These are phyloP conservation scores for Oophaga pumilio DNA, from an alignment of 2,113 vertebrate species.

Conservation along the genomic window DNA sequence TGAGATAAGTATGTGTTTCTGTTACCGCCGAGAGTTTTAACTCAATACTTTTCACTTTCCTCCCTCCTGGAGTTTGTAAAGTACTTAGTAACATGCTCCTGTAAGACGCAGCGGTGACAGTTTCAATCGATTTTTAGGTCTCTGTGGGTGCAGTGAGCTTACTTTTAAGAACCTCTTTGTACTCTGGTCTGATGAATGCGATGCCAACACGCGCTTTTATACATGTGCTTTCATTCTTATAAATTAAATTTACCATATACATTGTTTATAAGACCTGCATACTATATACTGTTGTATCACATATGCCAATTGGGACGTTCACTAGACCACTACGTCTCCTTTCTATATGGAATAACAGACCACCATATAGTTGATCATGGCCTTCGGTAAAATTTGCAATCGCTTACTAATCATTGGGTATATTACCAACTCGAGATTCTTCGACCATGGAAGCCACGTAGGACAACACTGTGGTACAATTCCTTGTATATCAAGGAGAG, in stretches of 20 bases:
- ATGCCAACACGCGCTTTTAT: not conserved
- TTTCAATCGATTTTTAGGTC: not conserved
- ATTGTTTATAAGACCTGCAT: not conserved
- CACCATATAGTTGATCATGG: not conserved
- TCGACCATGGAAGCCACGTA: too few relatives aligned
- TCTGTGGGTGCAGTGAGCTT: not conserved
- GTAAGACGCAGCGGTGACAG: not conserved
- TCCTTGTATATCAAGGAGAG: too few relatives aligned
- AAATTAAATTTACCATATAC: not conserved
- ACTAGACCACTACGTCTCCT: not conserved
- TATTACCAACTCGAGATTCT: too few relatives aligned
- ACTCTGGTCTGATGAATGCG: not conserved
- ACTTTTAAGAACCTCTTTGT: not conserved
- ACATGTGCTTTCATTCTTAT: not conserved
- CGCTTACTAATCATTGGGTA: too few relatives aligned
- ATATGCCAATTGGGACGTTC: not conserved
- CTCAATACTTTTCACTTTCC: constrained; percentile 4
- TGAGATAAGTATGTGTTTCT: not conserved
- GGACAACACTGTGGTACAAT: too few relatives aligned
- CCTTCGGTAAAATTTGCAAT: too few relatives aligned
- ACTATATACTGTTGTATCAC: not conserved
- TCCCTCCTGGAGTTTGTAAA: constrained; percentile 14
- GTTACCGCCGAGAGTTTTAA: not conserved
- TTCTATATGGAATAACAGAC: not conserved
- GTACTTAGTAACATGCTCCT: constrained; percentile 18